Evolutionary conservation across 2,888 invertebrate genomes (phyloP).

Genomic region (Cantharis rufa): DNA sequence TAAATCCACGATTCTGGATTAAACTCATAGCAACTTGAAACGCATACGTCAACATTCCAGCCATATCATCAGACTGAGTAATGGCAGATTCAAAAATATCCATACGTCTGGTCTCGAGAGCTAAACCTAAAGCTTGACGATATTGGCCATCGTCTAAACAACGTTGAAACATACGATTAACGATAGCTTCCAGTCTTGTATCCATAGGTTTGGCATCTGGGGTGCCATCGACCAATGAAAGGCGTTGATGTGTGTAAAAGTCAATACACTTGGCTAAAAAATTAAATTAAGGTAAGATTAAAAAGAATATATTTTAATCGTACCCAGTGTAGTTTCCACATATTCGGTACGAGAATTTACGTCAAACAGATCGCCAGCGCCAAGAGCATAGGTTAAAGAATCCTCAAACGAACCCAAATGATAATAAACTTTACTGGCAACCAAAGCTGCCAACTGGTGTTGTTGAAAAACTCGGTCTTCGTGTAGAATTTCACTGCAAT

Average conservation of each 20-base stretch:
- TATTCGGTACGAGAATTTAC: constrained; percentile 93
- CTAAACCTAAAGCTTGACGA: constrained; percentile 93
- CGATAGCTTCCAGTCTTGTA: constrained; percentile 85
- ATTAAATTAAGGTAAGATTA: constrained; percentile 15
- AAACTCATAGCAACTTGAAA: constrained; percentile 96
- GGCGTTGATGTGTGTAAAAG: constrained; percentile 88
- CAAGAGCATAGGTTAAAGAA: constrained; percentile 94
- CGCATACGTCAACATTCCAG: constrained; percentile 91
- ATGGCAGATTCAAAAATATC: constrained; percentile 95
- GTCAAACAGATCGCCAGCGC: constrained; percentile 93
- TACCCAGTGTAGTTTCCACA: constrained; percentile 89
- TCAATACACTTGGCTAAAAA: constrained; percentile 91
- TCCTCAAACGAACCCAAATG: constrained; percentile 97
- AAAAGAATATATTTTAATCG: constrained; percentile 42
- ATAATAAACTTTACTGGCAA: constrained; percentile 98
- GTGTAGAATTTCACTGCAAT: constrained; percentile 83
- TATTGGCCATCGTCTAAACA: constrained; percentile 94
- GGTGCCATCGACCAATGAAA: constrained; percentile 72
- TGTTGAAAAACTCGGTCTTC: constrained; percentile 89
- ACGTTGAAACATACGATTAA: constrained; percentile 95
- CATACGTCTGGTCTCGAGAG: constrained; percentile 95
- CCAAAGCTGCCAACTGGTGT: constrained; percentile 91
- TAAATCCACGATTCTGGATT: constrained; percentile 91
- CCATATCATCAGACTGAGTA: constrained; percentile 86
- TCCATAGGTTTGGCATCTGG: constrained; percentile 72